These are phyloP conservation scores for Acrocephalus kingi DNA, from an alignment of 2,113 vertebrate genomes.

Conservation along the genomic window DNA sequence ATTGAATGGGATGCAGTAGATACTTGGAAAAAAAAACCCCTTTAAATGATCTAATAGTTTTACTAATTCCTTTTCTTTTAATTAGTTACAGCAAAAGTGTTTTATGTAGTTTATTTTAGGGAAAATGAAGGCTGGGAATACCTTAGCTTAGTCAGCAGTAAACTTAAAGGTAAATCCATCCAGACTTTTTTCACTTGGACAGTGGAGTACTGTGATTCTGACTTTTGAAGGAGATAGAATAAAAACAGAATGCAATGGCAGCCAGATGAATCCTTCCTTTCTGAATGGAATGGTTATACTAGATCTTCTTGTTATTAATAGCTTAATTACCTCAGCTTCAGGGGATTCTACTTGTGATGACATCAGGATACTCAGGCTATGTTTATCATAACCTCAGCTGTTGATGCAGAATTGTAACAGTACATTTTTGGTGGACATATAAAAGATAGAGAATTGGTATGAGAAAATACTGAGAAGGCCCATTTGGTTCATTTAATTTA, in stretches of 20 bases:
- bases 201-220: not conserved
- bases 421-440: not conserved
- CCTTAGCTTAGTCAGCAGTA: not conserved
- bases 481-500: not conserved
- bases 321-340: not conserved
- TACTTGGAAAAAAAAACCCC: accelerated
- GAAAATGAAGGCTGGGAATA: not conserved
- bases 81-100: not conserved
- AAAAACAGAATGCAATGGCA: not conserved
- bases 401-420: not conserved
- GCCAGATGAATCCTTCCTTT: not conserved
- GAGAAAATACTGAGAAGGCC: not conserved
- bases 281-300: not conserved
- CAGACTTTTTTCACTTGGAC: not conserved
- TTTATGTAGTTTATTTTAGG: not conserved
- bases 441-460: not conserved
- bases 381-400: not conserved
- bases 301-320: not conserved
- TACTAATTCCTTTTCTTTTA: not conserved
- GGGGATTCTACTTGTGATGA: not conserved
- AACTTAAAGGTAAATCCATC: not conserved
- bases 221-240: not conserved
- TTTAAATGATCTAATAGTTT: not conserved
- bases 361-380: not conserved
- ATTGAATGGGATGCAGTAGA: not conserved